phyloP scores from a whole-genome alignment of 2,113 vertebrate species.

The Equus quagga region DNA sequence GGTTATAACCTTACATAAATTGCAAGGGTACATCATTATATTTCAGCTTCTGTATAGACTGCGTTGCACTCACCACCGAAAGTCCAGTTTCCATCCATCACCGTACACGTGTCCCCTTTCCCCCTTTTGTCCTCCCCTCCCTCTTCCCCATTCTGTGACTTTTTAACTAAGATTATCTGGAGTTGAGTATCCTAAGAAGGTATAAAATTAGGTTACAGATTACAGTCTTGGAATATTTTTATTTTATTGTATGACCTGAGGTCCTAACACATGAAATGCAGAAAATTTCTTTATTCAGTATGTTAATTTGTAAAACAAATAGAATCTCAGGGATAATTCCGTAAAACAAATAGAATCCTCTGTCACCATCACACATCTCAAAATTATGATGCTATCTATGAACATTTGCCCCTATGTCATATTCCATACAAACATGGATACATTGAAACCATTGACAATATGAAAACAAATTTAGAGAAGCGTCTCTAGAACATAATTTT shows the following conservation, averaged over 20 bases:
- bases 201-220: neutral
- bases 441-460: neutral
- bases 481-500: neutral
- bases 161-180: slow-evolving; percentile 21
- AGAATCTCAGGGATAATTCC: neutral
- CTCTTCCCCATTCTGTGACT: neutral
- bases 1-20: too few relatives aligned
- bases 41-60: too few relatives aligned
- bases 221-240: neutral
- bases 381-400: neutral
- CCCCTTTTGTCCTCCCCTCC: too few relatives aligned
- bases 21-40: too few relatives aligned
- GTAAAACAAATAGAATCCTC: neutral
- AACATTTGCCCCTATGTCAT: neutral
- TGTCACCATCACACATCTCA: neutral
- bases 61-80: too few relatives aligned
- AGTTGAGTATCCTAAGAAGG: neutral
- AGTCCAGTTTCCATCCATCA: too few relatives aligned
- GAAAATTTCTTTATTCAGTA: neutral
- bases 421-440: neutral
- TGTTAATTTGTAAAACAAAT: neutral
- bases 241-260: neutral
- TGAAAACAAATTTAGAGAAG: neutral
- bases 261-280: neutral
- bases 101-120: too few relatives aligned